These are phyloP conservation scores for Myripristis jacobus DNA, from an alignment of 2,797 vertebrate species.

Conservation along the genomic window DNA sequence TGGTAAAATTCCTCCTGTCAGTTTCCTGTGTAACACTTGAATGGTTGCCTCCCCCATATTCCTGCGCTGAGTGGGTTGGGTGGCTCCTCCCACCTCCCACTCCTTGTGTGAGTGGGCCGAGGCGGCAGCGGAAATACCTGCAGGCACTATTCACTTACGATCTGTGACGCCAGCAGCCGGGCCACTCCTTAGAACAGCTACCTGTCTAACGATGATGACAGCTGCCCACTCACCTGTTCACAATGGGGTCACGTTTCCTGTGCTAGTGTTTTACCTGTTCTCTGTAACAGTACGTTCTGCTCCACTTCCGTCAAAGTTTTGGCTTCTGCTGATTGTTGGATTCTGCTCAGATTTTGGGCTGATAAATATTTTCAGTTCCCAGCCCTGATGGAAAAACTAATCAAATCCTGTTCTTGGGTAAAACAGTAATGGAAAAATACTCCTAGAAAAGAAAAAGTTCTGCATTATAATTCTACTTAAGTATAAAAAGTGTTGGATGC, in stretches of 20 bases:
- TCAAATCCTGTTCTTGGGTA: too few relatives aligned
- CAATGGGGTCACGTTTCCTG: slow-evolving; percentile 67
- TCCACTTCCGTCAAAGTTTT: slow-evolving; percentile 14
- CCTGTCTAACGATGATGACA: slow-evolving; percentile 73
- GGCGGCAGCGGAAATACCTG: slow-evolving; percentile 76
- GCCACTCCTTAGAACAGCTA: slow-evolving; percentile 79
- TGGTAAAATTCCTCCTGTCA: slow-evolving; percentile 70
- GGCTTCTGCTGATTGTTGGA: slow-evolving; percentile 29
- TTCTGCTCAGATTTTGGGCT: slow-evolving; percentile 25
- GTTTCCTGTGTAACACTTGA: slow-evolving; percentile 65
- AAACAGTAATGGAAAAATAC: too few relatives aligned
- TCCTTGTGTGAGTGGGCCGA: slow-evolving; percentile 61
- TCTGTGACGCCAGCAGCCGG: slow-evolving; percentile 73
- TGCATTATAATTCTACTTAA: not conserved
- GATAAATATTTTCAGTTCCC: not conserved
- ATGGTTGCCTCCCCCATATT: slow-evolving; percentile 60
- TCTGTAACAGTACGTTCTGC: slow-evolving; percentile 51
- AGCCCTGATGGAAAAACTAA: not conserved
- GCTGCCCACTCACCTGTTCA: slow-evolving; percentile 79
- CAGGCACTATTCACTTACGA: slow-evolving; percentile 63
- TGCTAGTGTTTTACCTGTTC: slow-evolving; percentile 35
- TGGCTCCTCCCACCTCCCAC: slow-evolving; percentile 72
- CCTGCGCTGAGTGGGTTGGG: slow-evolving; percentile 55
- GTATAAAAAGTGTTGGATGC: not conserved
- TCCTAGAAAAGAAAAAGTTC: too few relatives aligned